Conservation (phyloP, 2,797 vertebrate genomes). For the Silurus aristotelis region DNA sequence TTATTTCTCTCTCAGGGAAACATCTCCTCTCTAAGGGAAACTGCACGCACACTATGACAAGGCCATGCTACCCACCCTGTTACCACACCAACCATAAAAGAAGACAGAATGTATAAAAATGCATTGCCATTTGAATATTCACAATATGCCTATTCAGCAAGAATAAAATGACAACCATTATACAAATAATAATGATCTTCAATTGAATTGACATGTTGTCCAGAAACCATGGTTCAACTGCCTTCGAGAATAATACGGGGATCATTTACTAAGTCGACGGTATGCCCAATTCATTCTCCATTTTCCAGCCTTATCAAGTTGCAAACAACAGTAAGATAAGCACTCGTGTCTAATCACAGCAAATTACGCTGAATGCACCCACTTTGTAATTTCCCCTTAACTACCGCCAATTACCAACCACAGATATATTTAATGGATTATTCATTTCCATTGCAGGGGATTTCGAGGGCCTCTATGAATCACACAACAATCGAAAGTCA, state of each 20-base stretch:
- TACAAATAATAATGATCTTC: background rate
- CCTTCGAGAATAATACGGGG: background rate
- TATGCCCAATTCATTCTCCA: too few relatives aligned
- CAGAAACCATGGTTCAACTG: background rate
- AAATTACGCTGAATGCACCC: conserved; percentile 8
- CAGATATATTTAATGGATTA: conserved; percentile 31
- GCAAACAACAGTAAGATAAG: background rate
- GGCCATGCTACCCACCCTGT: background rate
- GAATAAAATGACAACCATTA: background rate
- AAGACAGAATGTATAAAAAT: background rate
- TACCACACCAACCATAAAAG: background rate
- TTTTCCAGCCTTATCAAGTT: background rate
- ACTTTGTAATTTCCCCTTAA: conserved; percentile 16
- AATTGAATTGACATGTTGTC: background rate
- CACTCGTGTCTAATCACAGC: background rate
- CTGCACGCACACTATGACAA: background rate
- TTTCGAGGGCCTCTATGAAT: conserved; percentile 24
- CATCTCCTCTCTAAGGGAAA: background rate
- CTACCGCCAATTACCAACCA: conserved; percentile 14
- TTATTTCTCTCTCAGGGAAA: background rate
- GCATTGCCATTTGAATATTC: background rate
- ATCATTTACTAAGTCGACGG: background rate
- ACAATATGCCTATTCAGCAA: background rate
- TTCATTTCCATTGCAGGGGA: conserved; percentile 35
- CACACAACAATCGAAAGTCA: conserved; percentile 13